Conservation (phyloP, 2,797 vertebrate genomes). For the Borostomias antarcticus region DNA sequence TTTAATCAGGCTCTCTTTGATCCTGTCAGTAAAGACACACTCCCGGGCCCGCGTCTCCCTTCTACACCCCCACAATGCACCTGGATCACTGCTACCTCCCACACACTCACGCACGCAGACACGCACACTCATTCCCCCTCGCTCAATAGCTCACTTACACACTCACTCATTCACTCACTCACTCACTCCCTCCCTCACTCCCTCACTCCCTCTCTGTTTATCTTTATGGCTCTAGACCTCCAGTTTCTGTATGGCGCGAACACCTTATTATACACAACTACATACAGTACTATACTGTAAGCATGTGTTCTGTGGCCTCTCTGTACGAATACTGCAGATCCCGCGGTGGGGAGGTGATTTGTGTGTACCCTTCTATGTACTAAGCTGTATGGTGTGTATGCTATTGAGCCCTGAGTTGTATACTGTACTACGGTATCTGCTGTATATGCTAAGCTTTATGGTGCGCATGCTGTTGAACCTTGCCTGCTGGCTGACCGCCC, state of each 20-base stretch:
- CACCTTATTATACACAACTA: too few species aligned
- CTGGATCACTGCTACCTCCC: conserved; percentile 1
- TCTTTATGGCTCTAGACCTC: background rate
- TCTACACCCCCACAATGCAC: background rate
- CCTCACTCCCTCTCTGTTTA: background rate
- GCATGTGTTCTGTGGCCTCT: background rate
- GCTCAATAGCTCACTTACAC: conserved; percentile 8
- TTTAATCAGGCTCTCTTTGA: conserved; percentile 65
- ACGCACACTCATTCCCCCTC: conserved; percentile 6
- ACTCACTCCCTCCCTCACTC: conserved; percentile 24
- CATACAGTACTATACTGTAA: too few species aligned
- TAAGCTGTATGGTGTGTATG: too few species aligned
- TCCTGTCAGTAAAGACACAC: conserved; percentile 35
- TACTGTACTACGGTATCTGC: too few species aligned
- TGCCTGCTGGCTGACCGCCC: conserved; percentile 6
- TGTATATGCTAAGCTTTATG: too few species aligned
- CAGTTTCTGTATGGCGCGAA: background rate
- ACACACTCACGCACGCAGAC: background rate
- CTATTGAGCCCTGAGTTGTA: too few species aligned
- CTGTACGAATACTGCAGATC: background rate
- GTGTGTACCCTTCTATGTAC: too few species aligned
- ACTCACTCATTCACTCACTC: conserved; percentile 16
- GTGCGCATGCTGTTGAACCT: background rate
- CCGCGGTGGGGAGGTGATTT: too few species aligned
- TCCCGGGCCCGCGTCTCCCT: conserved; percentile 3